A percentile compares a stretch with the other conserved stretches of the same genome.
Evolutionary conservation across 2,797 vertebrate species (phyloP).

Genomic region (Gymnothorax javanicus): DNA sequence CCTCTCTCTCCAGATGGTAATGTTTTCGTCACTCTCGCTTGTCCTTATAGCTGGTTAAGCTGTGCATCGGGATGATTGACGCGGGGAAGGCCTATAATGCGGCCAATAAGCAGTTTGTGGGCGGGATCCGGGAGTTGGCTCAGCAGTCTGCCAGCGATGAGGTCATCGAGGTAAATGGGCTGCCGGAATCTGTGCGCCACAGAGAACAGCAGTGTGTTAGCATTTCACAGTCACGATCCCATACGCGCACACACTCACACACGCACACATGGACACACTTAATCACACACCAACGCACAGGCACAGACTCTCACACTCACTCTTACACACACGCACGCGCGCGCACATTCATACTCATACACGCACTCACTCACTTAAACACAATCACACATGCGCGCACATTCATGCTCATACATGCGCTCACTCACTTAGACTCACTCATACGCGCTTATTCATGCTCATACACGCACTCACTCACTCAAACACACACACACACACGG

Average conservation of each 20-base stretch:
- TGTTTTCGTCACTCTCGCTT: not conserved
- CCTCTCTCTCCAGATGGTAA: not conserved
- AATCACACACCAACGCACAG: not conserved
- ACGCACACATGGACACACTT: not conserved
- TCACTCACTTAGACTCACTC: not conserved
- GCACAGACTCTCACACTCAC: not conserved
- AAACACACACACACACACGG: not conserved
- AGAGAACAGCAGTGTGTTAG: not conserved
- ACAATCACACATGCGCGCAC: not conserved
- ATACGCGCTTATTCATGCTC: not conserved
- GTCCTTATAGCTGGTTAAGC: conserved; percentile 86
- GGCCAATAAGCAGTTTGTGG: conserved; percentile 97
- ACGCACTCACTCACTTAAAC: not conserved
- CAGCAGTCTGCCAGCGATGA: conserved; percentile 91
- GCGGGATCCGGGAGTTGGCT: conserved; percentile 90
- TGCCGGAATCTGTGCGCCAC: not conserved
- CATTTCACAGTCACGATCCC: not conserved
- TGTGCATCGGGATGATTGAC: conserved; percentile 97
- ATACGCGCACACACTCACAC: not conserved
- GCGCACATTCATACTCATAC: not conserved
- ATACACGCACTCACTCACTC: not conserved
- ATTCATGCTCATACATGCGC: no score
- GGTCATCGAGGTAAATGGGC: conserved; percentile 86
- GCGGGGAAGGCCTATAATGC: conserved; percentile 94
- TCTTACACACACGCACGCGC: no score